phyloP scores from a whole-genome alignment of 2,797 vertebrate genomes.

The Danio aesculapii region DNA sequence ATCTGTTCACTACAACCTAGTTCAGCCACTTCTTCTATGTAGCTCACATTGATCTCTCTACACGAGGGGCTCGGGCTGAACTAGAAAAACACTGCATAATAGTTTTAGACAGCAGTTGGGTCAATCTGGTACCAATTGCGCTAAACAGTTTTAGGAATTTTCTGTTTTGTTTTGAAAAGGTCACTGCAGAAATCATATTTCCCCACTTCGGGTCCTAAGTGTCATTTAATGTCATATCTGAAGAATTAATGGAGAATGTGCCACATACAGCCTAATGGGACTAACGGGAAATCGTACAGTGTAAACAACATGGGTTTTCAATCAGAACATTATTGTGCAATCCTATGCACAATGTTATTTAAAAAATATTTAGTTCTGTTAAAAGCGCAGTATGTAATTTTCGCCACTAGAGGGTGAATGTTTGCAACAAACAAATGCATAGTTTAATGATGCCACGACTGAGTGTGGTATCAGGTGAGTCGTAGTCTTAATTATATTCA shows the following conservation, averaged over 20 bases:
- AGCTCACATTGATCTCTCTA: neutral
- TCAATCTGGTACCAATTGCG: neutral
- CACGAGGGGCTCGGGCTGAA: neutral
- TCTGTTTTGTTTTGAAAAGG: neutral
- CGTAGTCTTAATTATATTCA: too few species aligned
- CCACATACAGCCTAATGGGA: too few species aligned
- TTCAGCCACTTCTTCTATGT: neutral
- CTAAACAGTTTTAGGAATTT: neutral
- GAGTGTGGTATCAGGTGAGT: too few species aligned
- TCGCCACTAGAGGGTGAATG: too few species aligned
- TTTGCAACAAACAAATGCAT: too few species aligned
- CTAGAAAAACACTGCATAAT: neutral
- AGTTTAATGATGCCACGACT: too few species aligned
- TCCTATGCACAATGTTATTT: too few species aligned
- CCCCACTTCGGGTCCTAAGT: constrained; percentile 4
- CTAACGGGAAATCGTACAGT: neutral
- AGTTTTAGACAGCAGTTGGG: neutral
- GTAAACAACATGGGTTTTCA: too few species aligned
- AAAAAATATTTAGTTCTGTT: too few species aligned
- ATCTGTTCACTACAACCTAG: too few species aligned
- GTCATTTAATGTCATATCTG: constrained; percentile 11
- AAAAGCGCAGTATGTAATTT: too few species aligned
- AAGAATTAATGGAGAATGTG: neutral
- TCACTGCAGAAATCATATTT: neutral
- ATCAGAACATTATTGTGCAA: too few species aligned